A percentile compares a stretch with the other conserved stretches of the same genome.
These are phyloP conservation scores for Ephialtes manifestator DNA, from an alignment of 2,888 invertebrate species.

Conservation along the genomic window DNA sequence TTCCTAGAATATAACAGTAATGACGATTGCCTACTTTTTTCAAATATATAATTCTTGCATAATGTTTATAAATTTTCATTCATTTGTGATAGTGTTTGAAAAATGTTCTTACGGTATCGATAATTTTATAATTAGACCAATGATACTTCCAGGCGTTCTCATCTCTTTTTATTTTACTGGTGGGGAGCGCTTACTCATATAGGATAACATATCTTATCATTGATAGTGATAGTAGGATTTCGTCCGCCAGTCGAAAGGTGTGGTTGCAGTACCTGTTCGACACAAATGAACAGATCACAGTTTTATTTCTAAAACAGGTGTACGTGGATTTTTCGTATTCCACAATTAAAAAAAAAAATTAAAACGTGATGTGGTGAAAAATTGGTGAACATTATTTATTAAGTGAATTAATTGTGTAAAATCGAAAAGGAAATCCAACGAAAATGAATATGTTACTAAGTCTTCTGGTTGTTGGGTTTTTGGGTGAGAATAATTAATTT, in stretches of 20 bases:
- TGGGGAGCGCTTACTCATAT: conserved; percentile 78
- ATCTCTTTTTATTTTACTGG: conserved; percentile 46
- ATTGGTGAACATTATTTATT: background rate
- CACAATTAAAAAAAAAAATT: conserved; percentile 18
- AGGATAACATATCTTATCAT: conserved; percentile 83
- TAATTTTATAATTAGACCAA: conserved; percentile 30
- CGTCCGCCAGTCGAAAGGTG: conserved; percentile 80
- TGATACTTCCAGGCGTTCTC: conserved; percentile 44
- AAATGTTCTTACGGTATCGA: background rate
- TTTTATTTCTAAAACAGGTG: conserved; percentile 48
- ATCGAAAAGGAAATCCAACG: background rate
- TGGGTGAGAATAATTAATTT: conserved; percentile 58
- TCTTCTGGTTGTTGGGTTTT: conserved; percentile 52
- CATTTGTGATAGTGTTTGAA: background rate
- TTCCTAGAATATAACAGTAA: background rate
- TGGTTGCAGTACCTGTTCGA: conserved; percentile 75
- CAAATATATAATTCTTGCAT: background rate
- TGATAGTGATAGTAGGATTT: conserved; percentile 82
- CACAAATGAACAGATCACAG: conserved; percentile 54
- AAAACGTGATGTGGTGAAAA: conserved; percentile 28
- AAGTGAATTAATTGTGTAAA: conserved; percentile 7
- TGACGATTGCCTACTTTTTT: background rate
- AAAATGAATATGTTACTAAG: conserved; percentile 63
- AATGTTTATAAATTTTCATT: background rate
- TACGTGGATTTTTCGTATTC: conserved; percentile 46